Percentiles rank a stretch among this genome's conserved stretches.
Conservation (phyloP, 2,113 vertebrate genomes). For the Tamias sibiricus region DNA sequence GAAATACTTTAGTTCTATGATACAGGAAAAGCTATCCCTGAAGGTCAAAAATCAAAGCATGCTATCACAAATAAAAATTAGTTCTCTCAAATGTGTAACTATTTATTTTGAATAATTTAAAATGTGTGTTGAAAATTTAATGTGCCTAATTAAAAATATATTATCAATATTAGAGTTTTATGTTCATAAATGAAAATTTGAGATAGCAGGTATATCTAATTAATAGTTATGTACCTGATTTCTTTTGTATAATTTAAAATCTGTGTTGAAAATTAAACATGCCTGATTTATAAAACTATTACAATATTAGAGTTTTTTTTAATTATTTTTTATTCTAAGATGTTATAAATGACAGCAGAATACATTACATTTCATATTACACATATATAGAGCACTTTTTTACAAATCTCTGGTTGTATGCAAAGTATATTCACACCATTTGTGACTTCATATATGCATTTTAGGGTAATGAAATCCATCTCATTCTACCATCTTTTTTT, state of each 20-base stretch:
- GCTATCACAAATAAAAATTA: not conserved
- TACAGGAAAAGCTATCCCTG: not conserved
- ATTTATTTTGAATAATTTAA: slow-evolving; percentile 4
- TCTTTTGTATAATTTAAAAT: slow-evolving; percentile 31
- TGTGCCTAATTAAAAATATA: too few species aligned
- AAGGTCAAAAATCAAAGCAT: slow-evolving; percentile 37
- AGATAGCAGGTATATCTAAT: not conserved
- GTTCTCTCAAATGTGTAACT: slow-evolving; percentile 8
- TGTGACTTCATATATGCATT: too few species aligned
- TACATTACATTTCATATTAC: too few species aligned
- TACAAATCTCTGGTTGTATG: too few species aligned
- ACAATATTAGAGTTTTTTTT: too few species aligned
- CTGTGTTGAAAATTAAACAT: not conserved
- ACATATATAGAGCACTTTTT: too few species aligned
- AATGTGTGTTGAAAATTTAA: not conserved
- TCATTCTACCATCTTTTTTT: too few species aligned
- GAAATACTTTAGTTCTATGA: not conserved
- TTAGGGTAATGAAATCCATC: too few species aligned
- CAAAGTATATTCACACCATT: too few species aligned
- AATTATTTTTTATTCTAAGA: too few species aligned
- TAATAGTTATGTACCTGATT: not conserved
- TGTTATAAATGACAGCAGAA: too few species aligned
- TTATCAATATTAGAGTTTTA: not conserved
- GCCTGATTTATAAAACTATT: not conserved
- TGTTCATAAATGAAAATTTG: not conserved